A percentile compares a stretch with the other conserved stretches of the same genome.
phyloP scores from a whole-genome alignment of 2,888 invertebrate species.

The Parapristionchus giblindavisi region DNA sequence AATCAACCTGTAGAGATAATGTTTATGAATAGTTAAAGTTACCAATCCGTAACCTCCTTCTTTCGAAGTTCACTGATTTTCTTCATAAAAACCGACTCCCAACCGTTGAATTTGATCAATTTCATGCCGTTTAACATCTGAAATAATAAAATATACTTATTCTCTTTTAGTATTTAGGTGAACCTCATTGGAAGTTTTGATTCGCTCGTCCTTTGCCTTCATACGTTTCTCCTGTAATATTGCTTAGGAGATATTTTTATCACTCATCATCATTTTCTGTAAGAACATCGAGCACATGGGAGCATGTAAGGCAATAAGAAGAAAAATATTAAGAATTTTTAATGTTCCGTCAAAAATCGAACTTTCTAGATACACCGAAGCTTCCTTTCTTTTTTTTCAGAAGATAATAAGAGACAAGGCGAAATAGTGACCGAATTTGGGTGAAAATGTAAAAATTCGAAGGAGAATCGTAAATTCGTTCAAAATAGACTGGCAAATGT shows the following conservation, averaged over 20 bases:
- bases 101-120: slow-evolving; percentile 50
- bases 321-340: too few relatives aligned
- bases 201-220: slow-evolving; percentile 49
- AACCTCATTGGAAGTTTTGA: slow-evolving; percentile 41
- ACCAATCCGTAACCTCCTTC: slow-evolving; percentile 9
- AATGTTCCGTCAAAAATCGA: neutral
- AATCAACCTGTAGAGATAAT: slow-evolving; percentile 39
- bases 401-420: too few relatives aligned
- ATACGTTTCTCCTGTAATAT: slow-evolving; percentile 41
- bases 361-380: too few relatives aligned
- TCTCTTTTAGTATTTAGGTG: neutral
- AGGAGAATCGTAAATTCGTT: too few relatives aligned
- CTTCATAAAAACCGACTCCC: slow-evolving; percentile 48
- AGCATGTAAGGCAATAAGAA: too few relatives aligned
- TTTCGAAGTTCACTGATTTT: slow-evolving; percentile 43
- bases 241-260: slow-evolving; percentile 14
- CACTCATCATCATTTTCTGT: neutral
- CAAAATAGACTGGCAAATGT: too few relatives aligned
- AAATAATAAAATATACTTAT: neutral
- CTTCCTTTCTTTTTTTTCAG: too few relatives aligned
- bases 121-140: slow-evolving; percentile 52
- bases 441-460: too few relatives aligned
- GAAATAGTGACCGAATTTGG: too few relatives aligned
- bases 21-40: neutral
- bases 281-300: too few relatives aligned